phyloP scores from a whole-genome alignment of 2,888 invertebrate species.

The Ormyrus nitidulus region DNA sequence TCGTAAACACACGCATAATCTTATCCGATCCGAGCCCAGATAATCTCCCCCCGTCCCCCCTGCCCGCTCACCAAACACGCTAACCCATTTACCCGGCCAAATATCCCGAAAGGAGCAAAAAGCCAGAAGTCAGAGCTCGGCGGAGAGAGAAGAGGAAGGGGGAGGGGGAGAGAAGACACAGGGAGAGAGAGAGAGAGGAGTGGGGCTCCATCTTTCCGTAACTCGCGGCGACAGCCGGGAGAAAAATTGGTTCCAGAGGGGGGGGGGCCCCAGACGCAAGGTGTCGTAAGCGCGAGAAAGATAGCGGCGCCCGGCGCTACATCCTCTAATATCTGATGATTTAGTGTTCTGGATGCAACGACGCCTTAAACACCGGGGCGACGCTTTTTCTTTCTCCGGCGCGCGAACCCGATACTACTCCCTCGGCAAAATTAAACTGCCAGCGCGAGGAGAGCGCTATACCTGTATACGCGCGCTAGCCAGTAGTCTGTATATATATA shows the following conservation, averaged over 20 bases:
- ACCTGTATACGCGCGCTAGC: neutral
- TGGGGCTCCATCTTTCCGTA: conserved; percentile 69
- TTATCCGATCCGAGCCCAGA: conserved; percentile 3
- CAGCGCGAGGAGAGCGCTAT: conserved; percentile 46
- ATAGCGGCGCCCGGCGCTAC: conserved; percentile 51
- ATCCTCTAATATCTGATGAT: conserved; percentile 73
- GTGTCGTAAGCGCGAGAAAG: conserved; percentile 11
- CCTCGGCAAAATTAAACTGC: neutral
- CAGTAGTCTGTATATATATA: too few species aligned
- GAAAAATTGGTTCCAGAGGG: conserved; percentile 70
- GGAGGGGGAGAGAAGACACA: conserved; percentile 52
- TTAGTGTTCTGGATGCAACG: conserved; percentile 70
- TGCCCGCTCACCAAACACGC: neutral
- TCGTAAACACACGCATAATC: neutral
- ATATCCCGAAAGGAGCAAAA: conserved; percentile 5
- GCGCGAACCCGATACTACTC: neutral
- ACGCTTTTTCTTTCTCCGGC: conserved; percentile 24
- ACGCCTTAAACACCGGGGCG: conserved; percentile 66
- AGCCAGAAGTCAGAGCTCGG: neutral
- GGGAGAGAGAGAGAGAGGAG: conserved; percentile 45
- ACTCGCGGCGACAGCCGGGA: conserved; percentile 70
- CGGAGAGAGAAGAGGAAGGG: conserved; percentile 37
- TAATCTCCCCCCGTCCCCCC: neutral
- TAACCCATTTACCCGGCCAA: neutral
- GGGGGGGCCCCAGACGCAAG: too few species aligned